These are phyloP conservation scores for Caenorhabditis plicata DNA, from an alignment of 2,888 invertebrate species.

Conservation along the genomic window DNA sequence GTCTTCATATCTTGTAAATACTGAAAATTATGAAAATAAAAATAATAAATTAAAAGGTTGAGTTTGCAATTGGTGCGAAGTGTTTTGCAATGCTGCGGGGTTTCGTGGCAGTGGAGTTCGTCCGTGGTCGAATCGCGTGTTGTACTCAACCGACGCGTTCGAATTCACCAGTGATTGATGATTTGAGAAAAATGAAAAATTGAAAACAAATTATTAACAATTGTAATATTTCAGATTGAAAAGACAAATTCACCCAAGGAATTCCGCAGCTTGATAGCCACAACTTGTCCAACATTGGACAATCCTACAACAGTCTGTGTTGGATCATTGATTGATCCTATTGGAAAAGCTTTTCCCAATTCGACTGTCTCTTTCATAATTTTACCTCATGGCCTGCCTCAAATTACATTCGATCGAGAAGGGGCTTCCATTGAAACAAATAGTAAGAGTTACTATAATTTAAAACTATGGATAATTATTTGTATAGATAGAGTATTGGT, in stretches of 20 bases:
- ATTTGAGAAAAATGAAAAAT: too few species aligned
- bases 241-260: slow-evolving; percentile 41
- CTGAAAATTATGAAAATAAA: too few species aligned
- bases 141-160: too few species aligned
- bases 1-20: too few species aligned
- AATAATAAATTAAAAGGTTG: too few species aligned
- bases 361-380: slow-evolving; percentile 58
- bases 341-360: slow-evolving; percentile 52
- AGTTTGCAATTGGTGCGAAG: too few species aligned
- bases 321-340: slow-evolving; percentile 21
- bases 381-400: slow-evolving; percentile 60
- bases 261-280: slow-evolving; percentile 51
- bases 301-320: slow-evolving; percentile 24
- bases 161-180: too few species aligned
- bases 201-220: neutral
- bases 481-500: slow-evolving; percentile 58
- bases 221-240: slow-evolving; percentile 36
- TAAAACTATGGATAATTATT: neutral
- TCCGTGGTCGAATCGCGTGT: too few species aligned
- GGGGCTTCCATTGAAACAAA: slow-evolving; percentile 52
- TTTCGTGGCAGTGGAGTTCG: too few species aligned
- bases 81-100: too few species aligned
- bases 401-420: slow-evolving; percentile 54
- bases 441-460: slow-evolving; percentile 45
- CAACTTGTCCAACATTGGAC: slow-evolving; percentile 40